Evolutionary conservation across 1,140 invertebrate genomes (phyloP).

Genomic region (Zaprionus lachaisei): DNA sequence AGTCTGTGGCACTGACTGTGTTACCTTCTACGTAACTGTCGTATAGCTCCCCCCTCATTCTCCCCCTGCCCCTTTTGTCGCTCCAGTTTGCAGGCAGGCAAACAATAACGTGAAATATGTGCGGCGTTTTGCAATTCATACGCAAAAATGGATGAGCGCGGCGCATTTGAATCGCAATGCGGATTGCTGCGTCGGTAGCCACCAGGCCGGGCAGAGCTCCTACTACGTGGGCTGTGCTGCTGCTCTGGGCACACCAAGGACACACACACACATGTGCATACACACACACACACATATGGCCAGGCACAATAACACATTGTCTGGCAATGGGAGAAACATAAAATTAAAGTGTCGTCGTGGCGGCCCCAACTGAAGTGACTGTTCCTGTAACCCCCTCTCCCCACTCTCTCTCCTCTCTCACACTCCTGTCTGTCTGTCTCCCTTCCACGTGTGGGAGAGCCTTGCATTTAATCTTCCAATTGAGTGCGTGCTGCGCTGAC

Average conservation of each 20-base stretch:
- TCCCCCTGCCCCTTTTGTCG: not conserved
- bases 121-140: slow-evolving; percentile 83
- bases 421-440: slow-evolving; percentile 9
- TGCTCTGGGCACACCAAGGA: slow-evolving; percentile 35
- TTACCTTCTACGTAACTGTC: slow-evolving; percentile 39
- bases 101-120: slow-evolving; percentile 83
- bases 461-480: slow-evolving; percentile 82
- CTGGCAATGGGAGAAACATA: slow-evolving; percentile 58
- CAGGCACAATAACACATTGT: slow-evolving; percentile 72
- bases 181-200: slow-evolving; percentile 23
- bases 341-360: slow-evolving; percentile 57
- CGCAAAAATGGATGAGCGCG: slow-evolving; percentile 79
- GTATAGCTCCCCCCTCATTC: not conserved
- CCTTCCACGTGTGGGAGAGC: slow-evolving; percentile 3
- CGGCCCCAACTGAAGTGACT: slow-evolving; percentile 37
- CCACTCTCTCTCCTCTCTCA: not conserved
- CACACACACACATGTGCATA: slow-evolving; percentile 32
- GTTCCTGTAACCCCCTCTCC: not conserved
- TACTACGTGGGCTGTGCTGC: slow-evolving; percentile 26
- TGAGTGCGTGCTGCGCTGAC: slow-evolving; percentile 78
- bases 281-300: slow-evolving; percentile 43
- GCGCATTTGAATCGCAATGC: slow-evolving; percentile 72
- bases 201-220: not conserved
- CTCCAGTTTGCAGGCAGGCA: slow-evolving; percentile 47
- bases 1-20: slow-evolving; percentile 38